Evolutionary conservation across 2,888 invertebrate genomes (phyloP), one percentile per base, ranked within the genome.

Genomic region (Plusia festucae): DNA sequence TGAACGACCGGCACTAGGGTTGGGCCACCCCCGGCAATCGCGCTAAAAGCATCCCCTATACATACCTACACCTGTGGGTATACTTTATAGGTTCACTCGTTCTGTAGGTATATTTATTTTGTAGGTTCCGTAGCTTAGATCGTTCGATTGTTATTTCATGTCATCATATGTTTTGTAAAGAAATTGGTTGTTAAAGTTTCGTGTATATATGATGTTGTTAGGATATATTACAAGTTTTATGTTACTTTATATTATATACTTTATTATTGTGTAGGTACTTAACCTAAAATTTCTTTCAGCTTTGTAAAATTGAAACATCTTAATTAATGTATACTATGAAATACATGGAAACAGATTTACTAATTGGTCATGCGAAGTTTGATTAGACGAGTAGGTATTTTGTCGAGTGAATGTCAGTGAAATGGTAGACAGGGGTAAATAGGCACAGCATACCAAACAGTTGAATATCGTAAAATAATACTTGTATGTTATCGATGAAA

Each of bases 21-120:
- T 60, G 68, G 53, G 56, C 73, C 72, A 72, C 79, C 81, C 85
- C 85, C 65, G 58, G 82, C 88, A 90, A 90, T 90, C 85, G 85
- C 76, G 85, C 90, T 90, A 90, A 90, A 90, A 90, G 90, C 90
- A 84, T 90, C 69, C 82, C 82, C 82, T 88, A 84, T 86, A 71
- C 44, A 24, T 64, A 80, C 56, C 46, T 49, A 64, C 57, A 82
- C 63, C 66, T 69, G 22, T 15, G 18, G n/a, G n/a, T n/a, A n/a
- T n/a, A n/a, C n/a, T n/a, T n/a, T n/a, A n/a, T n/a, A n/a, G n/a
- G n/a, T n/a, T n/a, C n/a, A n/a, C n/a, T n/a, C 68, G 24, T 44
- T 44, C 6, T 16, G 18, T 16, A 46, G 16, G 46, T 46, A 22
- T 60, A 49, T 78, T 71, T 69, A 67, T 46, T 57, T 54, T 62